phyloP scores from a whole-genome alignment of 1,140 invertebrate genomes.

The Atopsyche davidsoni region DNA sequence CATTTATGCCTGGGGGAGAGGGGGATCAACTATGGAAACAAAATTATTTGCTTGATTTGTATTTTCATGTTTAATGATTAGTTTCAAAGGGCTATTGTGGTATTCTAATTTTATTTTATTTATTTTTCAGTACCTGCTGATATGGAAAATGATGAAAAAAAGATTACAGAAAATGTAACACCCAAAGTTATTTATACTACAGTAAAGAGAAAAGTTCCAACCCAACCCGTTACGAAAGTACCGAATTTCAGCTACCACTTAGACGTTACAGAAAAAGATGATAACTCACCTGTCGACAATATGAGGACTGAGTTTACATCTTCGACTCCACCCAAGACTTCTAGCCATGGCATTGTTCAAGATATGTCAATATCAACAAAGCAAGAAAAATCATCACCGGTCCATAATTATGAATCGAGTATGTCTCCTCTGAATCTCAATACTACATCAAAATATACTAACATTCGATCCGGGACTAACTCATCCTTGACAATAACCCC shows the following conservation, averaged over 20 bases:
- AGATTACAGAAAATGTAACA: slow-evolving; percentile 1
- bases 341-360: too few relatives aligned
- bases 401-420: slow-evolving; percentile 27
- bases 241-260: slow-evolving; percentile 21
- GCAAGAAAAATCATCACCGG: slow-evolving; percentile 22
- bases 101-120: background rate
- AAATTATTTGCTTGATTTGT: too few relatives aligned
- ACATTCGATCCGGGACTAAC: slow-evolving; percentile 2
- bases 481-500: slow-evolving; percentile 5
- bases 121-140: slow-evolving; percentile 16
- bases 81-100: too few relatives aligned
- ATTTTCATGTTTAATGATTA: too few relatives aligned
- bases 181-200: slow-evolving; percentile 27
- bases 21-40: too few relatives aligned
- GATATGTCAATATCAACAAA: too few relatives aligned
- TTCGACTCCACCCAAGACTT: background rate
- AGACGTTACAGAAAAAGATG: slow-evolving; percentile 23
- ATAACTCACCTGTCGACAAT: background rate
- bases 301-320: background rate
- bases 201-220: slow-evolving; percentile 21
- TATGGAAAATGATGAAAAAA: slow-evolving; percentile 14
- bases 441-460: slow-evolving; percentile 9
- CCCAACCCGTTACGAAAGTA: slow-evolving; percentile 7
- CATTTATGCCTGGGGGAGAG: too few relatives aligned
- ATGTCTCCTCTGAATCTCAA: slow-evolving; percentile 28